Evolutionary conservation across 2,113 vertebrate species (phyloP).

Genomic region (Indri indri): DNA sequence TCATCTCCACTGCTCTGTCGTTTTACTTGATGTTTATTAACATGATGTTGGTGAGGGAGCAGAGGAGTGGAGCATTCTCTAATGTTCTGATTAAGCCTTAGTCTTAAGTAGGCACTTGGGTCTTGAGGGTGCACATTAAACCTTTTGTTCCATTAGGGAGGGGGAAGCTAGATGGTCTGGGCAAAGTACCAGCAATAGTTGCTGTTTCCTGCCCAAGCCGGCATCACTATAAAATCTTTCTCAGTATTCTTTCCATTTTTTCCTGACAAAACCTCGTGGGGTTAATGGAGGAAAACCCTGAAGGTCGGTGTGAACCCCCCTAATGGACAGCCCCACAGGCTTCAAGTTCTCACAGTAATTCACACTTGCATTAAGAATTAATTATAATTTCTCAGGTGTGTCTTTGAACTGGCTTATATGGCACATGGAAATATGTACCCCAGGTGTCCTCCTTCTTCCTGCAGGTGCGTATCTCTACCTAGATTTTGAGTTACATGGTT

Average conservation of each 20-base stretch:
- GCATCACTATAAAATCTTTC: not conserved
- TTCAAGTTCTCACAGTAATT: not conserved
- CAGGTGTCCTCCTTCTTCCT: not conserved
- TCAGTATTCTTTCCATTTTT: not conserved
- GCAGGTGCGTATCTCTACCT: not conserved
- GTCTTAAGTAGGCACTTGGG: not conserved
- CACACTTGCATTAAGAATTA: not conserved
- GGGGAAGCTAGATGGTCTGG: not conserved
- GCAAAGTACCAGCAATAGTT: not conserved
- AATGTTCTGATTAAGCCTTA: not conserved
- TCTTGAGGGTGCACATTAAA: not conserved
- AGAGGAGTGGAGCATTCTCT: not conserved
- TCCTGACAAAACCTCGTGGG: not conserved
- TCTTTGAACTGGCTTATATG: not conserved
- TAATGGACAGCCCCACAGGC: not conserved
- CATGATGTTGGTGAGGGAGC: accelerated
- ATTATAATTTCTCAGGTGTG: not conserved
- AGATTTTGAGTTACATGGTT: not conserved
- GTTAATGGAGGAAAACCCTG: not conserved
- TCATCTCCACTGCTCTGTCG: not conserved
- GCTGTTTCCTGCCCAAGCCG: not conserved
- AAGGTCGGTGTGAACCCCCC: not conserved
- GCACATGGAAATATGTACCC: not conserved
- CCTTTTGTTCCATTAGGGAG: not conserved
- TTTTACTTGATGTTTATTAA: not conserved